Evolutionary conservation across 2,888 invertebrate species (phyloP), one percentile per base, ranked within the genome.

Genomic region (Acronicta alni): DNA sequence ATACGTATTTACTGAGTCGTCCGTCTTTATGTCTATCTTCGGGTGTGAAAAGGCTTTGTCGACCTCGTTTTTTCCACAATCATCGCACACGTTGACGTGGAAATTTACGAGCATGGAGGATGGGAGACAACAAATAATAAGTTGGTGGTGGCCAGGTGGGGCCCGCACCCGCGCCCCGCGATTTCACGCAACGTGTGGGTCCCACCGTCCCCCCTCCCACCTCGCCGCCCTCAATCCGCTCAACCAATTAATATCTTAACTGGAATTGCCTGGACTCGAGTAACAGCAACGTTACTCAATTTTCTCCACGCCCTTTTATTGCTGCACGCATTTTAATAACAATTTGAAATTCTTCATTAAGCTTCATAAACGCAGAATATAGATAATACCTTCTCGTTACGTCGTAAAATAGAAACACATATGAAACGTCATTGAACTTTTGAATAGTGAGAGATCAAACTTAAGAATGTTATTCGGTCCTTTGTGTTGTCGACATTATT

Each of bases 161-260:
- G 77, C 74, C 82, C 85, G 88, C 90, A 87, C 89, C 91, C 89
- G 89, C 89, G 82, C 85, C 89, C 88, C 86, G 88, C 88, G 90
- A 93, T 93, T 93, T 92, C 92, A 93, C 92, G 93, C 93, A 87
- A 84, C 92, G 93, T 93, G 93, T 92, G 93, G 85, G 93, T 92
- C 89, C 63, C 18, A 15, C 46, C 90, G 66, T 57, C 53, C 70
- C 64, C 67, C 72, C 64, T 65, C 72, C 72, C 69, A 49, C 59
- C 59, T 43, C 62, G 26, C 63, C 67, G 62, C 67, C 72, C 81
- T 67, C 76, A 74, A 65, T 69, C 77, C 79, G 75, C 78, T 72
- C 79, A 75, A 84, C 88, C 91, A 92, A 92, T 92, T 92, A 92
- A 92, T 92, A 90, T 89, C 89, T 89, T 87, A 88, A 90, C 89